phyloP scores from a whole-genome alignment of 1,140 invertebrate species.

The Lycorma delicatula region DNA sequence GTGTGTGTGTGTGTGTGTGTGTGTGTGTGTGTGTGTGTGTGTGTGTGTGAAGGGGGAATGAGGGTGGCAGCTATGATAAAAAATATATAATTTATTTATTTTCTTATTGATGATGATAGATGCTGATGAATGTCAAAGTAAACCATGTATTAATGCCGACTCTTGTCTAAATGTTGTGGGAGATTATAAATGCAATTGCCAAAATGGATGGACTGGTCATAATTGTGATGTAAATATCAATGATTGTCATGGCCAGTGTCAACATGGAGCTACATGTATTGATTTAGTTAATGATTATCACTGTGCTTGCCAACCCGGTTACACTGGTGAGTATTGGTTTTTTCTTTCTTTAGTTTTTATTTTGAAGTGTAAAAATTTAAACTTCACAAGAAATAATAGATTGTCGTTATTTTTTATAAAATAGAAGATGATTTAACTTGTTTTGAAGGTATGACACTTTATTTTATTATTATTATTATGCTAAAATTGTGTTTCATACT shows the following conservation, averaged over 20 bases:
- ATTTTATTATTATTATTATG: too few species aligned
- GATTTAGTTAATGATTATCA: slow-evolving; percentile 75
- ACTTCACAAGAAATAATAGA: too few species aligned
- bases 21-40: too few species aligned
- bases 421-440: not conserved
- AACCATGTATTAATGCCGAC: slow-evolving; percentile 71
- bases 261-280: slow-evolving; percentile 76
- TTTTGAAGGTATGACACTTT: not conserved
- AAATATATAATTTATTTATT: not conserved
- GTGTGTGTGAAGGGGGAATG: too few species aligned
- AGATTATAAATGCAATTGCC: slow-evolving; percentile 71
- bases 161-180: slow-evolving; percentile 72
- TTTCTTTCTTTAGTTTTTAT: too few species aligned
- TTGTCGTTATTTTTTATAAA: not conserved
- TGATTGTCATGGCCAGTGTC: slow-evolving; percentile 79
- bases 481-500: too few species aligned
- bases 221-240: slow-evolving; percentile 83
- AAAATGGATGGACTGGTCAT: slow-evolving; percentile 77
- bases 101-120: slow-evolving; percentile 37
- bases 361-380: too few species aligned
- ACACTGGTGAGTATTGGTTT: slow-evolving; percentile 54
- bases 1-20: too few species aligned
- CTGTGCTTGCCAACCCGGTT: slow-evolving; percentile 72
- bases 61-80: too few species aligned
- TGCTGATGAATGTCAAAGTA: slow-evolving; percentile 52